Evolutionary conservation across 2,888 invertebrate species (phyloP).

Genomic region (Deilephila elpenor): DNA sequence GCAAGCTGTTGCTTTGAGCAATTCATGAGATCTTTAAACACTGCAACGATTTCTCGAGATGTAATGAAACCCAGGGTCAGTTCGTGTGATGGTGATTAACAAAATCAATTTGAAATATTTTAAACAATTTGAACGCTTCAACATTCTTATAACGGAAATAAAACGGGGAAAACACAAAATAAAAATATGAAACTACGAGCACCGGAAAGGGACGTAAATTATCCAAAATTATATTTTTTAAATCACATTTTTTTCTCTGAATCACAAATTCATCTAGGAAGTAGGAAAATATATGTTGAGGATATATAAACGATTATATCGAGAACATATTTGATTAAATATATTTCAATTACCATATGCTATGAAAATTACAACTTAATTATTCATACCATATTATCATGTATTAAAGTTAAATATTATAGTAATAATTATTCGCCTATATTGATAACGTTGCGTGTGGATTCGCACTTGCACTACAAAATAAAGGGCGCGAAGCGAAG

Average conservation of each 20-base stretch:
- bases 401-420: background rate
- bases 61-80: background rate
- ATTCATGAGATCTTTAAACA: background rate
- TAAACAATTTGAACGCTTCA: background rate
- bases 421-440: background rate
- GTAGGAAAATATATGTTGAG: background rate
- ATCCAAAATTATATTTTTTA: no score
- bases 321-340: background rate
- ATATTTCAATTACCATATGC: background rate
- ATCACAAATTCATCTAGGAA: no score
- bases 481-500: background rate
- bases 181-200: background rate
- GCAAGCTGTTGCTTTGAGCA: background rate
- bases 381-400: background rate
- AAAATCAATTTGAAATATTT: background rate
- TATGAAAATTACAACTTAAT: background rate
- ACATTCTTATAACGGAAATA: background rate
- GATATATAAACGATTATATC: background rate
- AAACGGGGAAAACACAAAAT: background rate
- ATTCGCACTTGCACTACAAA: background rate
- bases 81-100: background rate
- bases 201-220: no score
- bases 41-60: background rate
- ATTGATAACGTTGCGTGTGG: background rate
- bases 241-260: no score